A percentile compares a stretch with the other conserved stretches of the same genome.
These are phyloP conservation scores for Acanthis flammea DNA, from an alignment of 2,797 vertebrate genomes.

Conservation along the genomic window DNA sequence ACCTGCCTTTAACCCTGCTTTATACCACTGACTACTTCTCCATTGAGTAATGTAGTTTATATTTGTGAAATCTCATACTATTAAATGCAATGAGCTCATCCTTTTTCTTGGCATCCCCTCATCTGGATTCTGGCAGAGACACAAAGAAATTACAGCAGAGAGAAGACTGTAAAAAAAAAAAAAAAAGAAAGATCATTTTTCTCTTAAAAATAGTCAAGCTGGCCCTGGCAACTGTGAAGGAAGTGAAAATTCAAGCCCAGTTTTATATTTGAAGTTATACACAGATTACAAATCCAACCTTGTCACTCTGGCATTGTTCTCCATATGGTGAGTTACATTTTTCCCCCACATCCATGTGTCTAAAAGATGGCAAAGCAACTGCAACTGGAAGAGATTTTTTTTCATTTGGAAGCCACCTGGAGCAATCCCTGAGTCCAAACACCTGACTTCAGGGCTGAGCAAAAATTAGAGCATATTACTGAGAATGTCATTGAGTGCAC, in stretches of 20 bases:
- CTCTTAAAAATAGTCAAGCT: slow-evolving; percentile 63
- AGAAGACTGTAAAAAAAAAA: slow-evolving; percentile 57
- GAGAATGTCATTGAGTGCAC: neutral
- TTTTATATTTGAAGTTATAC: neutral
- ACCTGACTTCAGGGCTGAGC: neutral
- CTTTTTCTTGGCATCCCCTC: slow-evolving; percentile 54
- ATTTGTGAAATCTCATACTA: slow-evolving; percentile 44
- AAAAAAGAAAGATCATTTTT: slow-evolving; percentile 54
- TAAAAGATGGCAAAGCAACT: neutral
- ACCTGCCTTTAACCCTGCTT: neutral
- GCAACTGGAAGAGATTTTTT: neutral
- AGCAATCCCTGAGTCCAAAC: neutral
- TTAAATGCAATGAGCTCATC: slow-evolving; percentile 69
- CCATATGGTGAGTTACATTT: neutral
- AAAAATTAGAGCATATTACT: neutral
- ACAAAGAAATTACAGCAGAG: slow-evolving; percentile 61
- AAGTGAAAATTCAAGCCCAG: slow-evolving; percentile 20
- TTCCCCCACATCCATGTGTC: neutral
- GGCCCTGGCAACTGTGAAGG: neutral
- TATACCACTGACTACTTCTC: neutral
- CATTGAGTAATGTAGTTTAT: neutral
- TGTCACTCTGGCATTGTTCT: neutral
- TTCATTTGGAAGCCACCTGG: neutral
- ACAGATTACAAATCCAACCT: neutral
- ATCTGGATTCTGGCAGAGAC: slow-evolving; percentile 42